These are phyloP conservation scores for Drosophila parvula DNA, from an alignment of 1,140 invertebrate species.

Conservation along the genomic window DNA sequence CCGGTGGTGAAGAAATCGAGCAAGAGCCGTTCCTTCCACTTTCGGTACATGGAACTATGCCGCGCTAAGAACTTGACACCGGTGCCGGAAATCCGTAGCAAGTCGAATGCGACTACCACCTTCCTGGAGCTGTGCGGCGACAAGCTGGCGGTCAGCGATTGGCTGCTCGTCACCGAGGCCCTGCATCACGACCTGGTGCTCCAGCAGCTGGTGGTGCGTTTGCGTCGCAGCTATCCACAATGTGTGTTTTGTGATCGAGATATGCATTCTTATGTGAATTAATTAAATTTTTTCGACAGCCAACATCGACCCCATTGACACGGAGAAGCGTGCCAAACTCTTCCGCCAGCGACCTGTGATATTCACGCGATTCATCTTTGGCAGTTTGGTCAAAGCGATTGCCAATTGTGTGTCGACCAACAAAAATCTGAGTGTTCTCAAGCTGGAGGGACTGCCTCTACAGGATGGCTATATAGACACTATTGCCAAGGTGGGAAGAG, in stretches of 20 bases:
- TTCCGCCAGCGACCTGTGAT: conserved; percentile 84
- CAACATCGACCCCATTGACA: conserved; percentile 86
- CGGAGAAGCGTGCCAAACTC: conserved; percentile 85
- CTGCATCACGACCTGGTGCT: conserved; percentile 86
- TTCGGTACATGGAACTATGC: conserved; percentile 78
- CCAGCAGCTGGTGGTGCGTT: conserved; percentile 85
- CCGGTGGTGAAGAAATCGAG: conserved; percentile 62
- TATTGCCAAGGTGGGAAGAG: conserved; percentile 79
- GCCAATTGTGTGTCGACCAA: conserved; percentile 85
- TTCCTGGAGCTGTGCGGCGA: conserved; percentile 86
- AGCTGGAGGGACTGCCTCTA: conserved; percentile 87
- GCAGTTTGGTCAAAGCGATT: conserved; percentile 85
- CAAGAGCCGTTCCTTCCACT: conserved; percentile 80
- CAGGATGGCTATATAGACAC: conserved; percentile 85
- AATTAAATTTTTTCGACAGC: conserved; percentile 10
- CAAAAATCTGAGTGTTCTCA: conserved; percentile 85
- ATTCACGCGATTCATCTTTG: conserved; percentile 85
- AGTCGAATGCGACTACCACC: conserved; percentile 83
- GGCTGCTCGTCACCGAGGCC: conserved; percentile 86
- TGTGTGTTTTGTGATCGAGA: conserved; percentile 37
- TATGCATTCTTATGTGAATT: not conserved
- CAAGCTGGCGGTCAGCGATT: conserved; percentile 87
- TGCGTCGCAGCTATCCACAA: conserved; percentile 75
- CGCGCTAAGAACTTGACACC: conserved; percentile 76
- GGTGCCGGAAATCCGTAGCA: conserved; percentile 70